Evolutionary conservation across 92 coral and sea anemone genomes (phyloP), one percentile per base, ranked within the genome.

Genomic region (Parazoanthus darwini): DNA sequence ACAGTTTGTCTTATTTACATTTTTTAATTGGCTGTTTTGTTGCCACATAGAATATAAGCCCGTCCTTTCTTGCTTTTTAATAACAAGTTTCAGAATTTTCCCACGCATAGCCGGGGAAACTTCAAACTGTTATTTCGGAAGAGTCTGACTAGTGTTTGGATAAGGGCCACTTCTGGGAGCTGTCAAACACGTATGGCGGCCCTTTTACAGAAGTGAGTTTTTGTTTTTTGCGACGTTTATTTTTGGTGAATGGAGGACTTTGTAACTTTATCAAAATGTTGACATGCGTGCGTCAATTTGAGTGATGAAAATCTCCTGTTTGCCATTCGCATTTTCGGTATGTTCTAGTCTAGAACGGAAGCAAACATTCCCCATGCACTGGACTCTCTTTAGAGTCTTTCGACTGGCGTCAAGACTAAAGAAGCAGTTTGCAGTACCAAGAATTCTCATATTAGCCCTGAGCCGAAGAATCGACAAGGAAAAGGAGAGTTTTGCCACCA

Each of bases 181-280:
- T 84, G 79, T 46, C 87, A 84, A 39, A 71, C 13, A 7, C 20
- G 78, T 8, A 46, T 84, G 87, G 78, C 66, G 85, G 85, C 56
- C 33, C 54, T 81, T 81, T 80, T 80, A 59, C 16, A 39, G 77
- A 83, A 71, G 39, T 29, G 39, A 72, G 50, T 48, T 84, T 83
- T 44, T 46, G 78, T 70, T 48, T 80, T 80, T 4, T 35, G 38
- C 70, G 63, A 82, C 35, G 87, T 83, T 83, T 83, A 83, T 71
- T 39, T 84, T 84, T 84, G 79, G 79, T 84, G 63, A 48, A 16
- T 50, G 3, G 35, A 44, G 56, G 78, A 35, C 54, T 74, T 44
- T 84, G 87, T 84, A 84, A 84, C 79, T 84, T 74, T 70, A 84
- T 84, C 75, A 74, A 84, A 84, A 71, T 84, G 87, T 84, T 84